These are phyloP conservation scores for Rhyacophila brunnea DNA, from an alignment of 1,140 invertebrate species.

Conservation along the genomic window DNA sequence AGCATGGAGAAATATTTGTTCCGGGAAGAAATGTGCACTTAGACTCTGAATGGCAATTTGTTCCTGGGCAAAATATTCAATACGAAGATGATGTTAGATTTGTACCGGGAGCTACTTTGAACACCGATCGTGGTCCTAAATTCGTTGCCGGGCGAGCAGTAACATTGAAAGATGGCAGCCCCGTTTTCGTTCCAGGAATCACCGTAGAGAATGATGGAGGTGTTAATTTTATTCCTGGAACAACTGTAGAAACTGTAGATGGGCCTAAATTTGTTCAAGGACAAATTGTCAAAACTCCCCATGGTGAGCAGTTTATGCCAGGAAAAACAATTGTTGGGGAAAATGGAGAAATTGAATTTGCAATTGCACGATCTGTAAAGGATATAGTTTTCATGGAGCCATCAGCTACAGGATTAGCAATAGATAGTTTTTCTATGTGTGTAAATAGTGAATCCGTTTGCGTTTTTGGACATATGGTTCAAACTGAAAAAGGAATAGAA, in stretches of 20 bases:
- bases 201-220: conserved; percentile 42
- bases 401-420: conserved; percentile 54
- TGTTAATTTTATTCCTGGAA: conserved; percentile 63
- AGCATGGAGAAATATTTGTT: conserved; percentile 60
- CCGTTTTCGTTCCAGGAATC: conserved; percentile 58
- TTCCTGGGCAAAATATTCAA: conserved; percentile 61
- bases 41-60: conserved; percentile 58
- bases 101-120: conserved; percentile 63
- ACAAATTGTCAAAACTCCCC: conserved; percentile 59
- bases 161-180: conserved; percentile 49
- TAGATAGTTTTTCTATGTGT: conserved; percentile 59
- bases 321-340: conserved; percentile 55
- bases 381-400: conserved; percentile 58
- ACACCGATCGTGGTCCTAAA: conserved; percentile 62
- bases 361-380: conserved; percentile 57
- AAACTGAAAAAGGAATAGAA: conserved; percentile 65
- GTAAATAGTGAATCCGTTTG: conserved; percentile 55
- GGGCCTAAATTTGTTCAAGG: conserved; percentile 68
- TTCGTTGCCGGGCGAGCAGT: conserved; percentile 68
- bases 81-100: conserved; percentile 57
- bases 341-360: conserved; percentile 58
- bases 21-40: conserved; percentile 64
- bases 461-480: conserved; percentile 69
- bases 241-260: conserved; percentile 62
- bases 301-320: conserved; percentile 61